Evolutionary conservation across 2,888 invertebrate genomes (phyloP), one percentile per base, ranked within the genome.

Genomic region (Leptarthrus brevirostris): DNA sequence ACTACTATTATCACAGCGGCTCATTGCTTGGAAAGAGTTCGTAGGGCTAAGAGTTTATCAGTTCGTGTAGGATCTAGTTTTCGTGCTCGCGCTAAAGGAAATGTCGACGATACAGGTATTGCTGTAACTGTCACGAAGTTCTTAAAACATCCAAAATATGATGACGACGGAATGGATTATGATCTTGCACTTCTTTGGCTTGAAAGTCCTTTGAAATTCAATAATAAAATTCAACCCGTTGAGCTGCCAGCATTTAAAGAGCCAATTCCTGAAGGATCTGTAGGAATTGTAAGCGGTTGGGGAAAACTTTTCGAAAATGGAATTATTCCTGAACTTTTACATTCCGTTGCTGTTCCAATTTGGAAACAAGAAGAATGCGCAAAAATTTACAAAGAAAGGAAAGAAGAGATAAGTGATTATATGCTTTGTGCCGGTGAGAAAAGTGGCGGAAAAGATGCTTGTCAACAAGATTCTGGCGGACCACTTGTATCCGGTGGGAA

Each of bases 401-500:
- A 30, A 83, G 0, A 24, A 2, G 10, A 53, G 56, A 87, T 84
- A 49, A 86, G 87, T 0, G 75, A 83, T 0, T 82, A 80, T 0
- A 87, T 89, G 86, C 78, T 88, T 0, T 89, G 89, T 77, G 89
- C 89, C 47, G 88, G 88, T 0, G 78, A 79, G 0, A 79, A 82
- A 0, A 78, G 81, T 56, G 88, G 88, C n/a, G 87, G 86, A 40
- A 44, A 61, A 47, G 75, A 75, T 54, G 30, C 53, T 1, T 75
- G 75, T 24, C 53, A 73, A 56, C 49, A 52, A 24, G 75, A 75
- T 58, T 75, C 75, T 0, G 75, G 75, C 52, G 72, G 74, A 6
- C 74, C 74, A n/a, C n/a, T 74, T 0, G 61, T 69, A 16, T n/a
- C 34, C 24, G 16, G 49, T 3, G 30, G 56, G 16, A 44, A 49